Evolutionary conservation across 1,140 invertebrate genomes (phyloP).

Genomic region (Halyomorpha halys): DNA sequence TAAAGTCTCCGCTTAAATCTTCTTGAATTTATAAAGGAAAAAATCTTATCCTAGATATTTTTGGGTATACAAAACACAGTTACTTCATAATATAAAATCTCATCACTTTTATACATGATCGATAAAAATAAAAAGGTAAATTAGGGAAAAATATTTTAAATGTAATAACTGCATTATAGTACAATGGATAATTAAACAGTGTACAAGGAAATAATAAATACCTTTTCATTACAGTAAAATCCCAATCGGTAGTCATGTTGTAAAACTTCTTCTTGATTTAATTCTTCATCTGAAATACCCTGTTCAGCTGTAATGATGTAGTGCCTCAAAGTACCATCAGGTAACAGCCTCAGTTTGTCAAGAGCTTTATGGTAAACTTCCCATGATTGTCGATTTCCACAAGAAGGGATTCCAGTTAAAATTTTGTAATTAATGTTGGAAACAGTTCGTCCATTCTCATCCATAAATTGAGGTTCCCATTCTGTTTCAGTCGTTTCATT

Average conservation of each 20-base stretch:
- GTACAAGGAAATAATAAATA: constrained; percentile 32
- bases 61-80: no score
- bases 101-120: no score
- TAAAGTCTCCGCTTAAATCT: no score
- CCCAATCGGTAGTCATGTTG: constrained; percentile 57
- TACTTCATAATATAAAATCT: no score
- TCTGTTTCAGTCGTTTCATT: constrained; percentile 44
- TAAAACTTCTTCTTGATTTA: constrained; percentile 39
- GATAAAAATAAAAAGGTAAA: no score
- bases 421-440: constrained; percentile 37
- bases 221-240: constrained; percentile 69
- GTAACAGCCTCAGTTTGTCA: constrained; percentile 53
- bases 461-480: constrained; percentile 51
- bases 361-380: constrained; percentile 53
- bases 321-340: constrained; percentile 57
- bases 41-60: no score
- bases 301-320: constrained; percentile 42
- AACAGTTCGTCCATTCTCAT: constrained; percentile 24
- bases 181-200: no score
- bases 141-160: no score
- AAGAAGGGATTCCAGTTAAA: constrained; percentile 55
- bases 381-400: constrained; percentile 55
- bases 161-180: no score
- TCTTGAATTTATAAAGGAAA: no score
- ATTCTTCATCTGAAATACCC: constrained; percentile 35